Percentiles rank a stretch among this genome's conserved stretches.
phyloP scores from a whole-genome alignment of 2,888 invertebrate genomes.

The Noctua janthina region DNA sequence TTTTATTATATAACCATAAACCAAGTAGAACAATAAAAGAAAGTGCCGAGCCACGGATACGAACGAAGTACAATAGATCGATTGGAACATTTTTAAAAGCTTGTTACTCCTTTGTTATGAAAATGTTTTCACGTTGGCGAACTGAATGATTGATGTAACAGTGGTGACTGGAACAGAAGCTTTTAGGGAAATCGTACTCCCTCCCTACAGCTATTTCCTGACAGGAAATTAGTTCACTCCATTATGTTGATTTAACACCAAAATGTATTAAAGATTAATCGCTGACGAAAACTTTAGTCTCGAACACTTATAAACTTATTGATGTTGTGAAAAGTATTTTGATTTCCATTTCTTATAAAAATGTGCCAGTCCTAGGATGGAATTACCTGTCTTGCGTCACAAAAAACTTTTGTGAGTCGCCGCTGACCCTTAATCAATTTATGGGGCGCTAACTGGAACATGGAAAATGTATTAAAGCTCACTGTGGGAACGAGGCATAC shows the following conservation, averaged over 20 bases:
- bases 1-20: not conserved
- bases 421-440: conserved; percentile 89
- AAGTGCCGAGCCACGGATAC: conserved; percentile 25
- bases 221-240: conserved; percentile 85
- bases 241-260: conserved; percentile 68
- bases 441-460: conserved; percentile 90
- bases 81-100: conserved; percentile 65
- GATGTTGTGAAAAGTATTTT: conserved; percentile 37
- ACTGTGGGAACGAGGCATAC: conserved; percentile 86
- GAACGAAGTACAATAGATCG: conserved; percentile 43
- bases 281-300: conserved; percentile 36
- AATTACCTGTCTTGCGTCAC: conserved; percentile 82
- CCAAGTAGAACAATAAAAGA: conserved; percentile 16
- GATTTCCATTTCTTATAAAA: conserved; percentile 58
- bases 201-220: conserved; percentile 85
- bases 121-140: conserved; percentile 71
- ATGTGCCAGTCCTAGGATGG: conserved; percentile 71
- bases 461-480: conserved; percentile 89
- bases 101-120: conserved; percentile 74
- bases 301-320: conserved; percentile 13
- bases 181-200: conserved; percentile 82
- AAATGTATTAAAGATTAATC: conserved; percentile 56
- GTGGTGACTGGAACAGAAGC: conserved; percentile 78
- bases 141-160: conserved; percentile 77
- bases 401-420: conserved; percentile 87